Conservation (phyloP, 2,113 vertebrate species). For the Asarcornis scutulata region DNA sequence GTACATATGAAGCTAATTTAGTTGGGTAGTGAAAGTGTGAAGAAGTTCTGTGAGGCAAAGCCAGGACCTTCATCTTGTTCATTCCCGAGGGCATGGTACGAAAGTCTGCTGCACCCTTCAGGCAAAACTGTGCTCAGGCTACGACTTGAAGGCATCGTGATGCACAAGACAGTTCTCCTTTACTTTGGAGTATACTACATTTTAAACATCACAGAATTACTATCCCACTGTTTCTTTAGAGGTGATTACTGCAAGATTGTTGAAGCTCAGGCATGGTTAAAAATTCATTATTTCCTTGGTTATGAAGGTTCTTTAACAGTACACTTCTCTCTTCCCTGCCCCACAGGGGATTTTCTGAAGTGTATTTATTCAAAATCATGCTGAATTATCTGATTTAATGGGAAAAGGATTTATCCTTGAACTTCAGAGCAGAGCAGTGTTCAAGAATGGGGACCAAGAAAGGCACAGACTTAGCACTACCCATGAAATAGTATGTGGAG, state of each 20-base stretch:
- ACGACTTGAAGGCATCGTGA: not conserved
- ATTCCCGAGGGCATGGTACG: not conserved
- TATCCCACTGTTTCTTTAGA: not conserved
- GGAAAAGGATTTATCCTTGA: not conserved
- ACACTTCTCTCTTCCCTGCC: accelerated
- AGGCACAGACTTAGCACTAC: not conserved
- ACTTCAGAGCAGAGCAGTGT: not conserved
- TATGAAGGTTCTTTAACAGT: not conserved
- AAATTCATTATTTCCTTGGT: not conserved
- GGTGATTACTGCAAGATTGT: not conserved
- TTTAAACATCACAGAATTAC: not conserved
- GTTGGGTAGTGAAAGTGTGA: not conserved
- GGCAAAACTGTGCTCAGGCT: not conserved
- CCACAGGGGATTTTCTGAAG: not conserved
- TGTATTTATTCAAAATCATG: not conserved
- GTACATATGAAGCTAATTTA: not conserved
- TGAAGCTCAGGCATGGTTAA: not conserved
- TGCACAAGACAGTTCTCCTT: not conserved
- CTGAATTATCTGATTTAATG: not conserved
- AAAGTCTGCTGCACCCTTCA: not conserved
- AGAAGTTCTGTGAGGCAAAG: not conserved
- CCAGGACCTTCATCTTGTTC: not conserved
- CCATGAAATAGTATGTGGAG: accelerated
- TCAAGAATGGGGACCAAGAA: not conserved
- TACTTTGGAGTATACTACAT: not conserved